Conservation (phyloP, 1,140 invertebrate genomes). For the Eciton burchellii region DNA sequence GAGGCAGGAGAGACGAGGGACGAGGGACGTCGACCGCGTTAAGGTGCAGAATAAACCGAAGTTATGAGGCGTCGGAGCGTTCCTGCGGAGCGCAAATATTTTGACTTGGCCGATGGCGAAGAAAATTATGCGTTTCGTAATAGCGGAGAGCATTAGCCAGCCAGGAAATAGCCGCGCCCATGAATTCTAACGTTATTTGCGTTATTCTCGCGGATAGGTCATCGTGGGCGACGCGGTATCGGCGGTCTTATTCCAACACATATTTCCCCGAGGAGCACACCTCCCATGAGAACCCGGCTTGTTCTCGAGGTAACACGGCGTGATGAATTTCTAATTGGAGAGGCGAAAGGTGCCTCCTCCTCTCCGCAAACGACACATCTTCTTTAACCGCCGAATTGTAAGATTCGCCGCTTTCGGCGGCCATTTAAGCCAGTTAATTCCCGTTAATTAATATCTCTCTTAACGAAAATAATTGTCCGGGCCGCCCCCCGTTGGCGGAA, state of each 20-base stretch:
- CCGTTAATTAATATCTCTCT: constrained; percentile 8
- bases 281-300: constrained; percentile 17
- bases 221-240: constrained; percentile 54
- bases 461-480: not conserved
- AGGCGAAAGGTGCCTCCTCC: constrained; percentile 26
- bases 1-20: constrained; percentile 27
- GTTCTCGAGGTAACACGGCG: constrained; percentile 50
- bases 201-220: constrained; percentile 60
- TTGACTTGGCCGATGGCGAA: constrained; percentile 34
- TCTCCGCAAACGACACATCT: constrained; percentile 27
- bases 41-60: constrained; percentile 36
- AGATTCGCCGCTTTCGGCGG: not conserved
- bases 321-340: constrained; percentile 72
- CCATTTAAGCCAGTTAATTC: not conserved
- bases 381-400: constrained; percentile 8
- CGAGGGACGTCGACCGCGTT: not conserved
- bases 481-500: not conserved
- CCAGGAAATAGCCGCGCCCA: constrained; percentile 22
- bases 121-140: constrained; percentile 57
- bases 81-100: constrained; percentile 53
- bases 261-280: constrained; percentile 67
- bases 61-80: constrained; percentile 17
- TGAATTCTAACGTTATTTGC: constrained; percentile 62
- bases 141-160: constrained; percentile 15
- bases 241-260: constrained; percentile 60